Evolutionary conservation across 2,113 vertebrate species (phyloP), one percentile per base, ranked within the genome.

Genomic region (Carettochelys insculpta): DNA sequence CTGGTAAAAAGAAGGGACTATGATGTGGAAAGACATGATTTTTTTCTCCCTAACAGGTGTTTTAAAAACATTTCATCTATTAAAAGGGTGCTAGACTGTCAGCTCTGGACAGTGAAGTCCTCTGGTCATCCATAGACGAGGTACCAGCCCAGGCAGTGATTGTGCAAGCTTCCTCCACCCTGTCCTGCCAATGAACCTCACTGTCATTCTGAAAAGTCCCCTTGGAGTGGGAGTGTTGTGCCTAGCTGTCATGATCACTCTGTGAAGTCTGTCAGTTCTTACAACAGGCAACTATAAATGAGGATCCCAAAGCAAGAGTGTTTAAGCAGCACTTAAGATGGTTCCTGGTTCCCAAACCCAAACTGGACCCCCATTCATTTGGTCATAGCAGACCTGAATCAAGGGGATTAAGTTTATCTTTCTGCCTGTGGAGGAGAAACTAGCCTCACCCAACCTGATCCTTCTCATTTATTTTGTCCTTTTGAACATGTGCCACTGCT

Each of bases 1-100:
- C 1, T 1, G 51, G 80, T 50, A 51, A 80, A 93, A 85, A 86
- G 31, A 22, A 90, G 24, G 48, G 93, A 77, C 43, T 61, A 93
- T 22, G n/a, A 5, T 22, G 38, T 76, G 79, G 76, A 92, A 92
- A 73, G 31, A 85, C 43, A 65, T 48, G 53, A 11, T 9, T 80
- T 91, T 83, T 25, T 24, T 41, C 29, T 87, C 85, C 82, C 48
- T 94, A 90, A 52, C 25, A 90, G 51, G 24, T 84, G 53, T 92
- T 94, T 89, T 91, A 80, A 94, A 76, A 38, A 82, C 93, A n/a
- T 24, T 50, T 83, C 85, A 61, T 82, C 91, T 97, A 76, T 85
- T 90, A 77, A 71, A 94, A 95, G 80, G 75, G 53, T 90, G 82
- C 85, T 88, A 52, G 85, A 88, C 80, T 82, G 20, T 71, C 54